Evolutionary conservation across 1,140 invertebrate species (phyloP).

Genomic region (Drosophila chauvacae): DNA sequence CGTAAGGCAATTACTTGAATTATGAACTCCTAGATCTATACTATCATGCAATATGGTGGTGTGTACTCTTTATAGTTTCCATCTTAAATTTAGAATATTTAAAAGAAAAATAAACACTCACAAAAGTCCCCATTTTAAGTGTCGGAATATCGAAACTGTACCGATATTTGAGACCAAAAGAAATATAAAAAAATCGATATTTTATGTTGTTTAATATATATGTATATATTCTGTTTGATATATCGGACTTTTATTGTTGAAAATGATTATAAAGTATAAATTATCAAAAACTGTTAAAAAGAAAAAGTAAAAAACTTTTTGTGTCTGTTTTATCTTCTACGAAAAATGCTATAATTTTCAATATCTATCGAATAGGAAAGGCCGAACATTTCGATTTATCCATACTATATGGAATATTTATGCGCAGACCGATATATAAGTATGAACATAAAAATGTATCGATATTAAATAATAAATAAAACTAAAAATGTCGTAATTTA

Average conservation of each 20-base stretch:
- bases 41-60: slow-evolving; percentile 15
- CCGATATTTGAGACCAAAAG: not conserved
- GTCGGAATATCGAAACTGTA: not conserved
- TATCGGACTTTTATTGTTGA: not conserved
- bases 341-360: too few species aligned
- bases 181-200: not conserved
- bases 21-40: not conserved
- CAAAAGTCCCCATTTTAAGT: not conserved
- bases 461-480: too few species aligned
- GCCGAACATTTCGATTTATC: too few species aligned
- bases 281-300: too few species aligned
- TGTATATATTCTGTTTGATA: not conserved
- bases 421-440: too few species aligned
- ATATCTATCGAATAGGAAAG: too few species aligned
- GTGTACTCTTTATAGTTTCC: not conserved
- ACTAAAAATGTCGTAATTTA: too few species aligned
- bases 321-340: too few species aligned
- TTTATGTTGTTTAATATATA: not conserved
- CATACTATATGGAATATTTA: too few species aligned
- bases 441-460: too few species aligned
- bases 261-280: not conserved
- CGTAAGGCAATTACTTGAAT: too few species aligned
- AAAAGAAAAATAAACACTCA: not conserved
- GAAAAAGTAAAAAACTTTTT: too few species aligned
- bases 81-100: not conserved